Conservation (phyloP, 1,140 invertebrate species). For the Zophobas atratus region DNA sequence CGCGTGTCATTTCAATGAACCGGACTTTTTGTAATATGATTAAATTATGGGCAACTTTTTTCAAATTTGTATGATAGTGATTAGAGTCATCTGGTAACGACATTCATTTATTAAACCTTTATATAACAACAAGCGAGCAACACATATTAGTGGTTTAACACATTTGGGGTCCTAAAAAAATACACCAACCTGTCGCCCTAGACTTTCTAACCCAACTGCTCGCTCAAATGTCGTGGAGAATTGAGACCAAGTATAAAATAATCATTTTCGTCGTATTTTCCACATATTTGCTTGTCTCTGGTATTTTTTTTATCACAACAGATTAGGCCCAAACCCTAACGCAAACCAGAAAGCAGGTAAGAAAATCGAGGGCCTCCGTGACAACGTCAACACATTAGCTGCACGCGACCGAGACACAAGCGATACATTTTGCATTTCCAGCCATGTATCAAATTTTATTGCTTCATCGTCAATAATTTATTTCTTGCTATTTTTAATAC, state of each 20-base stretch:
- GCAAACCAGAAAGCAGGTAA: not conserved
- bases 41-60: too few relatives aligned
- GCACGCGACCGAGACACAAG: slow-evolving; percentile 19
- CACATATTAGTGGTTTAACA: too few relatives aligned
- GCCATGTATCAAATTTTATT: slow-evolving; percentile 33
- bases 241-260: not conserved
- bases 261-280: not conserved
- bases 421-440: slow-evolving; percentile 20
- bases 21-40: too few relatives aligned
- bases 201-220: too few relatives aligned
- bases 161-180: too few relatives aligned
- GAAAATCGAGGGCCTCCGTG: slow-evolving; percentile 31
- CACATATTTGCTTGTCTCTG: not conserved
- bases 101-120: too few relatives aligned
- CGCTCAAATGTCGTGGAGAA: too few relatives aligned
- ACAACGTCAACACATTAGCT: slow-evolving; percentile 33
- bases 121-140: too few relatives aligned
- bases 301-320: not conserved
- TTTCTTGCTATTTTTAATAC: slow-evolving; percentile 25
- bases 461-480: slow-evolving; percentile 23
- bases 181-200: too few relatives aligned
- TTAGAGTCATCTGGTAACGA: too few relatives aligned
- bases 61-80: too few relatives aligned
- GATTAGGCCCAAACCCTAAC: slow-evolving; percentile 11
- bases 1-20: too few relatives aligned